phyloP scores from a whole-genome alignment of 37 sponge, comb jelly and placozoan species.

The Chondrilla cf. caribensis region DNA sequence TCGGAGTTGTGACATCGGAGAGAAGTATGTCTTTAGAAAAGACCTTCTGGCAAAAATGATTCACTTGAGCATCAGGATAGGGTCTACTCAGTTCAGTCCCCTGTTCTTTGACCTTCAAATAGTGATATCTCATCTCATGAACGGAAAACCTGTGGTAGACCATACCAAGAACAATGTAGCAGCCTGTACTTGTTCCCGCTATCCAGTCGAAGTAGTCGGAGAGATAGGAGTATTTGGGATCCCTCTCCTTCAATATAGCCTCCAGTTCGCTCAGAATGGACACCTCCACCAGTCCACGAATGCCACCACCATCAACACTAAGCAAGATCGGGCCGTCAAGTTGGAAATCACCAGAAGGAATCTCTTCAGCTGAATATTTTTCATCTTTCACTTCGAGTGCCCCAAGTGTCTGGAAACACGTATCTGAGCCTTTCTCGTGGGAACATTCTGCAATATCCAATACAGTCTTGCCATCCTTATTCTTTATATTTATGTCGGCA shows the following conservation, averaged over 20 bases:
- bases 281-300: constrained; percentile 34
- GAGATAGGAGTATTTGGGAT: constrained; percentile 23
- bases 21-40: constrained; percentile 24
- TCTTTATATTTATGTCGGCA: constrained; percentile 24
- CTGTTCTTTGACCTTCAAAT: constrained; percentile 11
- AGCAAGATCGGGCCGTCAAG: constrained; percentile 35
- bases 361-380: background rate
- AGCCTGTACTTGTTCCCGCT: constrained; percentile 69
- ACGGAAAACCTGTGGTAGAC: background rate
- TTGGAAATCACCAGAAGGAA: background rate
- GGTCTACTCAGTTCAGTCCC: background rate
- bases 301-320: constrained; percentile 67
- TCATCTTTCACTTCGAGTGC: background rate
- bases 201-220: constrained; percentile 56
- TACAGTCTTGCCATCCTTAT: constrained; percentile 27
- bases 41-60: background rate
- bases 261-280: constrained; percentile 31
- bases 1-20: constrained; percentile 27
- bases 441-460: constrained; percentile 6
- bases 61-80: constrained; percentile 5
- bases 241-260: constrained; percentile 23
- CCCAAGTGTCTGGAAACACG: constrained; percentile 12
- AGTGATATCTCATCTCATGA: background rate
- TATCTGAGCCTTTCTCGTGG: background rate
- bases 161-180: constrained; percentile 23